Evolutionary conservation across 30 jellyfish, hydroid and myxozoan genomes (phyloP).

Genomic region (Sanderia malayensis): DNA sequence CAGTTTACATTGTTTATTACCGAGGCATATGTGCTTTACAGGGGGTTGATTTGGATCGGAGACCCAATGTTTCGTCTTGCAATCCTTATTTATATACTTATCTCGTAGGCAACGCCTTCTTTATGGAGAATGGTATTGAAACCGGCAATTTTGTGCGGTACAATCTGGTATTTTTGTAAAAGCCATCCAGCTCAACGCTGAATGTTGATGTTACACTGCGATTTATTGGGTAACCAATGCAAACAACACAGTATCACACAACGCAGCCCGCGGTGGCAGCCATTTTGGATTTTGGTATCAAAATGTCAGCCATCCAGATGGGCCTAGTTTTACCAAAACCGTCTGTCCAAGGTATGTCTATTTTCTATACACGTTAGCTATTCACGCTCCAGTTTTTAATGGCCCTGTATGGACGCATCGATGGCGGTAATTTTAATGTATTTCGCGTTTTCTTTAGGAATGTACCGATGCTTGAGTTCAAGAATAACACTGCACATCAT

Average conservation of each 20-base stretch:
- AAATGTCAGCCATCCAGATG: conserved; percentile 93
- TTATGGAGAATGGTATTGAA: conserved; percentile 98
- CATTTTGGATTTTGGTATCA: conserved; percentile 99
- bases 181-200: conserved; percentile 96
- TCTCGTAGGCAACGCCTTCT: conserved; percentile 80
- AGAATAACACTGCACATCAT: conserved; percentile 93
- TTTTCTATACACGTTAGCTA: too few relatives aligned
- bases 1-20: too few relatives aligned
- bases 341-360: conserved; percentile 99
- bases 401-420: too few relatives aligned
- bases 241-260: conserved; percentile 83
- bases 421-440: not conserved
- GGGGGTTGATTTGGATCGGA: too few relatives aligned
- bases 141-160: conserved; percentile 74
- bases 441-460: conserved; percentile 35
- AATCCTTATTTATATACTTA: too few relatives aligned
- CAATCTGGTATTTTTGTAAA: conserved; percentile 85
- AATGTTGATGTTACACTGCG: conserved; percentile 97
- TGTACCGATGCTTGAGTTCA: conserved; percentile 87
- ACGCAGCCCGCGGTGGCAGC: conserved; percentile 99
- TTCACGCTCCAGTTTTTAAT: too few relatives aligned
- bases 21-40: too few relatives aligned
- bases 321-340: conserved; percentile 74
- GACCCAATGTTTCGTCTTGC: too few relatives aligned
- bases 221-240: conserved; percentile 95